phyloP scores from a whole-genome alignment of 1,140 invertebrate genomes.

The Eriosoma lanigerum region DNA sequence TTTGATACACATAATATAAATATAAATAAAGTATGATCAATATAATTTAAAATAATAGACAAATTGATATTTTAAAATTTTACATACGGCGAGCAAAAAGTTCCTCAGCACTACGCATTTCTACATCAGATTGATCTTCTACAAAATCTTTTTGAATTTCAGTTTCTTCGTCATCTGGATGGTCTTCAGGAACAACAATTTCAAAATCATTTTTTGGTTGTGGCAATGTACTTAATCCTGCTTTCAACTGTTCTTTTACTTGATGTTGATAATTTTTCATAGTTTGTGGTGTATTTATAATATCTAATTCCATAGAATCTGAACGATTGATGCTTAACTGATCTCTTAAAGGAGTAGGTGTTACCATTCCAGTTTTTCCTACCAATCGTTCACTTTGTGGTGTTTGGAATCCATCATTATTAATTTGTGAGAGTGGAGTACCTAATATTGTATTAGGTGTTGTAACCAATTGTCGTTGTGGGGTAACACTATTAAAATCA shows the following conservation, averaged over 20 bases:
- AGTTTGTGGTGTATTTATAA: slow-evolving; percentile 64
- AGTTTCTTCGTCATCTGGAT: slow-evolving; percentile 58
- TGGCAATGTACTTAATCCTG: slow-evolving; percentile 78
- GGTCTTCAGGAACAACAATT: slow-evolving; percentile 88
- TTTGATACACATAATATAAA: too few species aligned
- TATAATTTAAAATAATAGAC: not conserved
- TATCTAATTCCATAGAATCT: slow-evolving; percentile 70
- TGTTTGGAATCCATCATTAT: slow-evolving; percentile 52
- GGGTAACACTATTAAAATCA: slow-evolving; percentile 83
- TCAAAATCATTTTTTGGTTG: slow-evolving; percentile 96
- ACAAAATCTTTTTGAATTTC: slow-evolving; percentile 61
- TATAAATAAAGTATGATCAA: slow-evolving; percentile 15
- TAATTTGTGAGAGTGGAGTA: slow-evolving; percentile 81
- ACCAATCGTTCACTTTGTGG: slow-evolving; percentile 50
- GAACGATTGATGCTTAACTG: slow-evolving; percentile 94
- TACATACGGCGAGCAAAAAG: slow-evolving; percentile 39
- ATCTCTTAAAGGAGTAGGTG: slow-evolving; percentile 77
- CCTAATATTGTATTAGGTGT: slow-evolving; percentile 95
- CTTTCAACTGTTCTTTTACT: slow-evolving; percentile 73
- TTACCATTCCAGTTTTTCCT: slow-evolving; percentile 55
- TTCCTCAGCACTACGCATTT: slow-evolving; percentile 60
- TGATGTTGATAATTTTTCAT: slow-evolving; percentile 68
- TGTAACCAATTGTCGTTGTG: slow-evolving; percentile 70
- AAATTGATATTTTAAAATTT: slow-evolving; percentile 4
- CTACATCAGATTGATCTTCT: slow-evolving; percentile 89